Percentiles rank a stretch among this genome's conserved stretches.
phyloP scores from a whole-genome alignment of 2,888 invertebrate species.

The Lycia hirtaria region DNA sequence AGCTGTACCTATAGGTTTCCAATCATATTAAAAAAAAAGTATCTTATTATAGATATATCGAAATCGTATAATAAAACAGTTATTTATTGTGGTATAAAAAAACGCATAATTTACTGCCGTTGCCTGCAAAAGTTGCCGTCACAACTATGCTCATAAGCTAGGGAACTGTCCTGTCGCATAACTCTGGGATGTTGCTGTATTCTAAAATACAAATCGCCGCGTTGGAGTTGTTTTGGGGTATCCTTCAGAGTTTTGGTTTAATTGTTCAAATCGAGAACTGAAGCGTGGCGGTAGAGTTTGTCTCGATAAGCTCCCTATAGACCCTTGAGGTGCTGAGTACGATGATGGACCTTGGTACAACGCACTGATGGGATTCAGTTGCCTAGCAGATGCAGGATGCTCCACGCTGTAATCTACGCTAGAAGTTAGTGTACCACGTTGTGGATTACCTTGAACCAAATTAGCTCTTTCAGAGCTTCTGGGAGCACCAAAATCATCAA shows the following conservation, averaged over 20 bases:
- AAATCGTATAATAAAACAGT: too few species aligned
- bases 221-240: slow-evolving; percentile 63
- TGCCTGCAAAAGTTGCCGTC: too few species aligned
- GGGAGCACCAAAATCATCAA: slow-evolving; percentile 66
- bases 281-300: slow-evolving; percentile 49
- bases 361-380: slow-evolving; percentile 50
- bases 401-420: slow-evolving; percentile 63
- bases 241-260: slow-evolving; percentile 60
- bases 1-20: too few species aligned
- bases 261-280: slow-evolving; percentile 68
- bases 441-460: slow-evolving; percentile 46
- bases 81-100: too few species aligned
- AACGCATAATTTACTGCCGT: too few species aligned
- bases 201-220: slow-evolving; percentile 58
- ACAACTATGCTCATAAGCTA: too few species aligned
- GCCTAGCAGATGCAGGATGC: slow-evolving; percentile 55
- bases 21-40: too few species aligned
- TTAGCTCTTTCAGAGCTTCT: slow-evolving; percentile 47
- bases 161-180: too few species aligned
- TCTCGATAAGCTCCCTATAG: slow-evolving; percentile 66
- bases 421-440: slow-evolving; percentile 51
- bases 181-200: too few species aligned
- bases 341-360: slow-evolving; percentile 77
- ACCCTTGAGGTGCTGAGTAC: slow-evolving; percentile 73
- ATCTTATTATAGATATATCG: too few species aligned